A percentile compares a stretch with the other conserved stretches of the same genome.
phyloP scores from a whole-genome alignment of 2,888 invertebrate species.

The Torymus auratus region DNA sequence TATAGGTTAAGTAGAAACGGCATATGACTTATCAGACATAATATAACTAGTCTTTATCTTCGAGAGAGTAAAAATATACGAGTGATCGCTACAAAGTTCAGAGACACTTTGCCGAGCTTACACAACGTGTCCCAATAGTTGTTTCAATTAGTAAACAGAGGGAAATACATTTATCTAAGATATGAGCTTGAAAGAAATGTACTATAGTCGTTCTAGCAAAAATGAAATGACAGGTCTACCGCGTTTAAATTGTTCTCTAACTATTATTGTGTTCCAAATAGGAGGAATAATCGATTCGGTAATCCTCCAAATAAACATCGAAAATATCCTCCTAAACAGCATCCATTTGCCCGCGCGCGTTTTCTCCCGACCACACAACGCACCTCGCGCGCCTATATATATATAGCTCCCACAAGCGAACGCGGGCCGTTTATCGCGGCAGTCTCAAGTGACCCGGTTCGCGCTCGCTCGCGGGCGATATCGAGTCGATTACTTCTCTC shows the following conservation, averaged over 20 bases:
- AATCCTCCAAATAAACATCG: too few species aligned
- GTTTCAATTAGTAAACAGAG: not conserved
- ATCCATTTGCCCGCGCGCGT: too few species aligned
- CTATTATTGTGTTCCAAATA: too few species aligned
- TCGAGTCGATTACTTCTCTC: conserved; percentile 46
- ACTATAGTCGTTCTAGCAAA: too few species aligned
- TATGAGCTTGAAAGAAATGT: too few species aligned
- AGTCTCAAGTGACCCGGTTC: conserved; percentile 54
- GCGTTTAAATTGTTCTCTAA: too few species aligned
- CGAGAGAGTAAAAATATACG: conserved; percentile 9
- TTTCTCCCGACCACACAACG: not conserved
- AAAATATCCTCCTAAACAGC: too few species aligned
- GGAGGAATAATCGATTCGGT: too few species aligned
- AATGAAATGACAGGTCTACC: too few species aligned
- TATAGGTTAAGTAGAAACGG: conserved; percentile 20
- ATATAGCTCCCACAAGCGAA: not conserved
- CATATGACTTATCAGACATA: conserved; percentile 35
- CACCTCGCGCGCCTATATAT: not conserved
- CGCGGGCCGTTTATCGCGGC: conserved; percentile 41
- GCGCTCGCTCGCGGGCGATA: conserved; percentile 36
- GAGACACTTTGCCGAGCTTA: not conserved
- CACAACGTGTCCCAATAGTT: not conserved
- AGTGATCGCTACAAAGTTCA: conserved; percentile 24
- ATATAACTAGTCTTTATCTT: conserved; percentile 31
- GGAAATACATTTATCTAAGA: not conserved